These are phyloP conservation scores for Pecten maximus DNA, from an alignment of 2,888 invertebrate species.

Conservation along the genomic window DNA sequence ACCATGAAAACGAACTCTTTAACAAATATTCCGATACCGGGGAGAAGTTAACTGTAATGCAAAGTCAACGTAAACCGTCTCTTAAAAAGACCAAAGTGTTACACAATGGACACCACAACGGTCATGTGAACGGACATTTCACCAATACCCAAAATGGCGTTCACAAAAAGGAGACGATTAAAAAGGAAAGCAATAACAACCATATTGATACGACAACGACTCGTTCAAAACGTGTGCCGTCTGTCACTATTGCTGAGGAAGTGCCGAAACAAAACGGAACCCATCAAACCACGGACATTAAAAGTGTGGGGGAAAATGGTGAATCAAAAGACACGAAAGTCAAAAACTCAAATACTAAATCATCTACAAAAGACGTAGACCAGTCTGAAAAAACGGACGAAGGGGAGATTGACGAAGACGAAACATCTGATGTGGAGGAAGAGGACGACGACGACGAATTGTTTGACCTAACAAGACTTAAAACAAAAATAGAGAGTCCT, in stretches of 20 bases:
- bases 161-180: neutral
- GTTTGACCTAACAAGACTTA: slow-evolving; percentile 58
- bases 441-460: slow-evolving; percentile 54
- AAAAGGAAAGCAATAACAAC: neutral
- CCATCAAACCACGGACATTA: neutral
- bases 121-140: neutral
- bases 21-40: slow-evolving; percentile 72
- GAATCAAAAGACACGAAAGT: neutral
- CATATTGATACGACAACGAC: neutral
- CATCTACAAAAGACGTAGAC: slow-evolving; percentile 36
- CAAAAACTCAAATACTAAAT: slow-evolving; percentile 22
- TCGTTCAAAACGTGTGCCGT: neutral
- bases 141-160: neutral
- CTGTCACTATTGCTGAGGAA: slow-evolving; percentile 7
- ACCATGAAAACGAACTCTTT: slow-evolving; percentile 59
- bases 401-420: neutral
- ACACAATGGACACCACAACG: slow-evolving; percentile 40
- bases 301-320: neutral
- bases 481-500: slow-evolving; percentile 44
- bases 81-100: slow-evolving; percentile 39
- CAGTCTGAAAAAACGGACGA: slow-evolving; percentile 49
- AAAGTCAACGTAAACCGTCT: slow-evolving; percentile 18
- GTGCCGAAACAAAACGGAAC: neutral
- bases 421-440: slow-evolving; percentile 30
- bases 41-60: slow-evolving; percentile 56